Evolutionary conservation across 2,113 vertebrate genomes (phyloP), one percentile per base, ranked within the genome.

Genomic region (Melanostigma gelatinosum): DNA sequence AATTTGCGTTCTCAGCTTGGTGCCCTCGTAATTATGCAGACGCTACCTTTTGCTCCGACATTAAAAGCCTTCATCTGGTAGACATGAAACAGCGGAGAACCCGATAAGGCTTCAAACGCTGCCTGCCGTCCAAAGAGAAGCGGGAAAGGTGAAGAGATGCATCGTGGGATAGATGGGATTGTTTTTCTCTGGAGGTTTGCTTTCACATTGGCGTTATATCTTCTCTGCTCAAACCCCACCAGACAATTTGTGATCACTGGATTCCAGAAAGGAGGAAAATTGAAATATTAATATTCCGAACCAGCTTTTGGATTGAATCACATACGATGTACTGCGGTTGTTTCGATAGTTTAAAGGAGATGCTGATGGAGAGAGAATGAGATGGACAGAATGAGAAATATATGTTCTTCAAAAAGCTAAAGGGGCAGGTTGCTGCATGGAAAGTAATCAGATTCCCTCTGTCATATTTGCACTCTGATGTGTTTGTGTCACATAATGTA

Each of bases 1-100:
- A 92, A 95, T 95, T 94, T 95, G 91, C 90, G 87, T 91, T 92
- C 94, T 60, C 93, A 95, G 94, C 94, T 95, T 95, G 95, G 93
- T 62, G 89, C 93, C 94, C 87, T 83, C 58, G 93, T 94, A 95
- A 95, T 95, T 94, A 95, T 94, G 93, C 86, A 92, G 85, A 88
- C 36, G 79, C 85, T 94, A 92, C 91, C 89, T 95, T 94, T 95
- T 91, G 91, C 94, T 93, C 87, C 87, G 32, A 93, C 93, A 94
- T 95, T 94, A 92, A 95, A 95, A 93, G 93, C 80, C 89, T 94
- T 93, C 90, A 90, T 95, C 90, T 93, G 93, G 88, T 70, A 44
- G 72, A 94, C 93, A 93, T 95, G 90, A 95, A 95, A 95, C 87
- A 75, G 86, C 77, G 57, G 88, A 89, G 77, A 84, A 76, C 75